Percentiles rank a stretch among this genome's conserved stretches.
Evolutionary conservation across 2,797 vertebrate genomes (phyloP).

Genomic region (Rhinichthys osculus): DNA sequence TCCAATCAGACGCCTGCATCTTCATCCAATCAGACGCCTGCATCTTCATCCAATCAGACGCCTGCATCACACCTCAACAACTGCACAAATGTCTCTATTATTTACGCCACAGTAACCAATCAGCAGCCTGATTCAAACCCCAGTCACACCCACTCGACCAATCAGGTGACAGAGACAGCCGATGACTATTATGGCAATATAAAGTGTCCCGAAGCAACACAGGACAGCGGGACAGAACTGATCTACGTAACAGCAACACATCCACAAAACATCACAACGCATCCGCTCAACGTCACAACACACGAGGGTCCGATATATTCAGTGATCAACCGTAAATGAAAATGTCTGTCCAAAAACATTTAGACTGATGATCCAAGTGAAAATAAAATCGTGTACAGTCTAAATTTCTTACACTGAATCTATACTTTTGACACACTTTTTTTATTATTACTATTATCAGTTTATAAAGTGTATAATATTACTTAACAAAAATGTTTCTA

Average conservation of each 20-base stretch:
- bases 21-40: background rate
- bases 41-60: background rate
- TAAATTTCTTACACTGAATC: too few relatives aligned
- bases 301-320: background rate
- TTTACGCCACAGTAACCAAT: background rate
- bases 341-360: background rate
- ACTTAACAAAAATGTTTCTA: too few relatives aligned
- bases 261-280: background rate
- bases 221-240: background rate
- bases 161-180: background rate
- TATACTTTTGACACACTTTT: too few relatives aligned
- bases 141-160: background rate
- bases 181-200: background rate
- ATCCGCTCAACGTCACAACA: background rate
- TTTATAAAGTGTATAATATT: too few relatives aligned
- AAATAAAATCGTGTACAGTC: too few relatives aligned
- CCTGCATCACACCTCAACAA: background rate
- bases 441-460: too few relatives aligned
- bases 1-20: background rate
- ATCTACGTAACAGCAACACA: background rate
- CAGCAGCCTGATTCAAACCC: background rate
- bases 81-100: accelerated
- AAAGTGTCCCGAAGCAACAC: background rate
- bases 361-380: too few relatives aligned
- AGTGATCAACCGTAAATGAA: background rate